Evolutionary conservation across 2,797 vertebrate species (phyloP).

Genomic region (Dallia pectoralis): DNA sequence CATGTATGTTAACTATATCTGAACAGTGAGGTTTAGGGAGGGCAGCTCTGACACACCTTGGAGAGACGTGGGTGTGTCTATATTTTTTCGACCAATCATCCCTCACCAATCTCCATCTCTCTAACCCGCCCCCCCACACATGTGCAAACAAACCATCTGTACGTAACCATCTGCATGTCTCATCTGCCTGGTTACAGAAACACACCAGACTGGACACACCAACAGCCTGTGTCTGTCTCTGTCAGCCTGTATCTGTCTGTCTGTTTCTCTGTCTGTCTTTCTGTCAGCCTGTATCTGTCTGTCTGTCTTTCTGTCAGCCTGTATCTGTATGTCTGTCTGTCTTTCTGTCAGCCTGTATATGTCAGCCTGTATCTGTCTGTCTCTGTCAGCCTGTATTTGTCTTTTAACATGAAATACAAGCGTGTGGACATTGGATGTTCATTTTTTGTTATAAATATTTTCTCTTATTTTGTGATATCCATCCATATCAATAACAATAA

Average conservation of each 20-base stretch:
- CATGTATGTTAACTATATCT: neutral
- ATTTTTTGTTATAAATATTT: too few relatives aligned
- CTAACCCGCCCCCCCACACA: constrained; percentile 25
- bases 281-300: constrained; percentile 35
- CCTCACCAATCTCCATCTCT: constrained; percentile 50
- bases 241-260: constrained; percentile 23
- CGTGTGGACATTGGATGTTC: too few relatives aligned
- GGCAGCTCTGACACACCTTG: too few relatives aligned
- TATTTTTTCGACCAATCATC: constrained; percentile 66
- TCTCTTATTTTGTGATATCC: too few relatives aligned
- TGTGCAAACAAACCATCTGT: constrained; percentile 64
- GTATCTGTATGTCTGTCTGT: neutral
- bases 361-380: neutral
- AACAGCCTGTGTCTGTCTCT: constrained; percentile 60
- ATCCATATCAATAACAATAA: too few relatives aligned
- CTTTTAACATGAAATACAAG: too few relatives aligned
- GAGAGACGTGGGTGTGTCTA: constrained; percentile 25
- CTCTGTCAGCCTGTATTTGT: too few relatives aligned
- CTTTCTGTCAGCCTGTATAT: neutral
- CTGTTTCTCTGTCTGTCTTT: constrained; percentile 4
- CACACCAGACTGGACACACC: constrained; percentile 41
- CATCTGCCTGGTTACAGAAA: constrained; percentile 3
- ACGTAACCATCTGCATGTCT: constrained; percentile 70
- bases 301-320: neutral
- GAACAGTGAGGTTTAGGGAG: neutral